Conservation (phyloP, 2,797 vertebrate genomes). For the Rhincodon typus region DNA sequence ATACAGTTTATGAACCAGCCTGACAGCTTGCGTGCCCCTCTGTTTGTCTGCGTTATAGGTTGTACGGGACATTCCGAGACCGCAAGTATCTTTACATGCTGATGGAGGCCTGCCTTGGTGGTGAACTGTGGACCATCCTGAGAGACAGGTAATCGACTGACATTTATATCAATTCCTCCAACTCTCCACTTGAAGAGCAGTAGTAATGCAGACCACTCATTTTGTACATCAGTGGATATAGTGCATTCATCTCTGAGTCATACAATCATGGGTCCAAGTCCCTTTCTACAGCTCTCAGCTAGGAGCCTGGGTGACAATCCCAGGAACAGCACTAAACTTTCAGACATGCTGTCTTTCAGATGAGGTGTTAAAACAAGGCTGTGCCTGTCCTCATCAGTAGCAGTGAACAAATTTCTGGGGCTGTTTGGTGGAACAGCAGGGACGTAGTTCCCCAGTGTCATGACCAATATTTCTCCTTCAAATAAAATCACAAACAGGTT, state of each 20-base stretch:
- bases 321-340: not conserved
- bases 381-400: not conserved
- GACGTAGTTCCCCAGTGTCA: not conserved
- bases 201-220: not conserved
- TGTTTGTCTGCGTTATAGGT: conserved; percentile 47
- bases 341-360: not conserved
- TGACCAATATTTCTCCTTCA: not conserved
- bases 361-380: not conserved
- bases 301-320: not conserved
- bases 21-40: not conserved
- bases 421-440: not conserved
- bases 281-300: not conserved
- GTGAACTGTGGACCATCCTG: conserved; percentile 57
- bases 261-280: not conserved
- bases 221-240: not conserved
- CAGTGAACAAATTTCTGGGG: not conserved
- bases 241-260: not conserved
- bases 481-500: not conserved
- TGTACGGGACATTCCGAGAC: conserved; percentile 58
- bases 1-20: not conserved
- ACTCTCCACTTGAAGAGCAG: not conserved
- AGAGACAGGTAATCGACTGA: conserved; percentile 54
- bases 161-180: not conserved
- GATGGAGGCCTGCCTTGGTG: conserved; percentile 63
- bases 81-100: conserved; percentile 58